Conservation (phyloP, 2,797 vertebrate genomes). For the Chelon auratus region DNA sequence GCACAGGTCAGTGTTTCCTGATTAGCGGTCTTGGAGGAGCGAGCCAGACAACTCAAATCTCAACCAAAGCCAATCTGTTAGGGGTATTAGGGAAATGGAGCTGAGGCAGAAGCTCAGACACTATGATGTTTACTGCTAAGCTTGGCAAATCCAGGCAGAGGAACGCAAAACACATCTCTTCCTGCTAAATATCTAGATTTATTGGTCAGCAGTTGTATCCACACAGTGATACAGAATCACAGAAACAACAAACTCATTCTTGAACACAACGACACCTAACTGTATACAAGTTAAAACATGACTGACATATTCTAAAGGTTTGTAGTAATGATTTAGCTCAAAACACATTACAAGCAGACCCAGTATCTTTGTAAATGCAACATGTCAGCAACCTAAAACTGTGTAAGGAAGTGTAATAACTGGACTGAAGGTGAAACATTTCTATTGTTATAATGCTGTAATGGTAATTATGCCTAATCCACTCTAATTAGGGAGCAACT, state of each 20-base stretch:
- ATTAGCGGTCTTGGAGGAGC: constrained; percentile 33
- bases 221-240: background rate
- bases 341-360: background rate
- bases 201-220: too few species aligned
- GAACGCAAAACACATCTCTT: constrained; percentile 9
- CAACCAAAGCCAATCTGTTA: constrained; percentile 51
- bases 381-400: background rate
- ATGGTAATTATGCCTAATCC: too few species aligned
- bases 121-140: constrained; percentile 8
- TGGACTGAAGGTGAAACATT: background rate
- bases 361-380: background rate
- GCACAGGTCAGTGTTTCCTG: constrained; percentile 29
- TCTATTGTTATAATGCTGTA: too few species aligned
- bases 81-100: constrained; percentile 20
- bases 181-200: background rate
- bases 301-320: background rate
- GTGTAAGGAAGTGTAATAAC: background rate
- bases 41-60: constrained; percentile 39
- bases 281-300: background rate
- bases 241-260: background rate
- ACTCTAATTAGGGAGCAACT: too few species aligned
- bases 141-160: background rate
- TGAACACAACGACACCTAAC: background rate
- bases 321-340: background rate
- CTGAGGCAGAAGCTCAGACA: constrained; percentile 12